Evolutionary conservation across 1,140 invertebrate genomes (phyloP).

Genomic region (Drosophila parabipectinata): DNA sequence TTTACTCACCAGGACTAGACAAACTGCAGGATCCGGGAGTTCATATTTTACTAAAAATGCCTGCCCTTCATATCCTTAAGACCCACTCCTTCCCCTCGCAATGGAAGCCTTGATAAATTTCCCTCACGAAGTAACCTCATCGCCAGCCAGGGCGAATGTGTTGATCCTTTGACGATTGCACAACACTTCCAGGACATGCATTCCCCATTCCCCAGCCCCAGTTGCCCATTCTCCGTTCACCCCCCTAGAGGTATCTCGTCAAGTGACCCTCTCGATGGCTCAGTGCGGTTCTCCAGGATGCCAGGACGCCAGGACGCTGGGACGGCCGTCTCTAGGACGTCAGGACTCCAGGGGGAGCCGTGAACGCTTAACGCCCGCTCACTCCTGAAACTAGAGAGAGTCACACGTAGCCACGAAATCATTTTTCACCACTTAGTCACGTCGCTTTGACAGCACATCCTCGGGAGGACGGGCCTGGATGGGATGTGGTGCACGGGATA

Average conservation of each 20-base stretch:
- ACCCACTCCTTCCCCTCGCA: slow-evolving; percentile 3
- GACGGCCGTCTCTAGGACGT: slow-evolving; percentile 3
- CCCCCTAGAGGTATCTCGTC: slow-evolving; percentile 54
- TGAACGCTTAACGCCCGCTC: slow-evolving; percentile 62
- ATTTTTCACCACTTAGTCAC: slow-evolving; percentile 82
- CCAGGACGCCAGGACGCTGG: slow-evolving; percentile 9
- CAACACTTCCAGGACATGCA: slow-evolving; percentile 57
- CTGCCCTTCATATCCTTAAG: not conserved
- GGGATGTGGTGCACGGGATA: slow-evolving; percentile 6
- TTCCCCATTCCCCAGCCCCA: slow-evolving; percentile 36
- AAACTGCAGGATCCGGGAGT: slow-evolving; percentile 1
- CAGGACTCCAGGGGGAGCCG: slow-evolving; percentile 30
- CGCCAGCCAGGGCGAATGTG: slow-evolving; percentile 42
- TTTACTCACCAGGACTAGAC: slow-evolving; percentile 3
- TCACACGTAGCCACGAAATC: slow-evolving; percentile 81
- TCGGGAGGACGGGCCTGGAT: slow-evolving; percentile 10
- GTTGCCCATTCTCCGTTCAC: slow-evolving; percentile 14
- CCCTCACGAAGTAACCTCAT: slow-evolving; percentile 41
- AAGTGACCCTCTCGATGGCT: slow-evolving; percentile 63
- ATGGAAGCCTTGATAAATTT: slow-evolving; percentile 43
- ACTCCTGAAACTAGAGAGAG: slow-evolving; percentile 63
- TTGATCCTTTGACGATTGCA: slow-evolving; percentile 81
- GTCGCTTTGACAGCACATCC: slow-evolving; percentile 76
- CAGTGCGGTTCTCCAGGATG: slow-evolving; percentile 32
- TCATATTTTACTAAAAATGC: slow-evolving; percentile 2